Evolutionary conservation across 1,140 invertebrate species (phyloP).

Genomic region (Leptopilina clavipes): DNA sequence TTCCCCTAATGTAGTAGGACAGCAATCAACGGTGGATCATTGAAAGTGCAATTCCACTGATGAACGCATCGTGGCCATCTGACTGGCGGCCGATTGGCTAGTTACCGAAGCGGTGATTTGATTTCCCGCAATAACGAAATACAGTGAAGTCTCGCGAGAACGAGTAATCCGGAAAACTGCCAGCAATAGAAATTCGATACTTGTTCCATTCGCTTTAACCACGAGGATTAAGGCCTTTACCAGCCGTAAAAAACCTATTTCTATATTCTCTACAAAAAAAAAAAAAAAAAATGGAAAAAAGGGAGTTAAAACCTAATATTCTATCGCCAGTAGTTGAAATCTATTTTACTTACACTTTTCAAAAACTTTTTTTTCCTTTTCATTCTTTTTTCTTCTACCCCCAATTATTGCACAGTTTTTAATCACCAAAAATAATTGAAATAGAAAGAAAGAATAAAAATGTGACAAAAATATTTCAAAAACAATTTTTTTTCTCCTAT

Average conservation of each 20-base stretch:
- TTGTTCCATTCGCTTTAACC: conserved; percentile 25
- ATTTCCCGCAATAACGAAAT: conserved; percentile 33
- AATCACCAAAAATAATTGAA: no score
- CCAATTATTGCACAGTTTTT: no score
- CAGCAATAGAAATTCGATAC: conserved; percentile 33
- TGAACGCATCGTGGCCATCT: conserved; percentile 31
- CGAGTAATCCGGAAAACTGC: conserved; percentile 32
- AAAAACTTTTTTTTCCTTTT: no score
- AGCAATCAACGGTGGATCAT: conserved; percentile 30
- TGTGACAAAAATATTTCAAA: no score
- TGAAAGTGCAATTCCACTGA: conserved; percentile 30
- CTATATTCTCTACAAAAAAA: neutral
- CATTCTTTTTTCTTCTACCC: no score
- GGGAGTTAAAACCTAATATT: no score
- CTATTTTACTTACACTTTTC: no score
- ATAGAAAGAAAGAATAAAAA: no score
- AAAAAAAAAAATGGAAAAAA: neutral
- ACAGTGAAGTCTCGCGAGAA: conserved; percentile 24
- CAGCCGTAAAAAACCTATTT: neutral
- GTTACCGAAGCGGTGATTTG: conserved; percentile 33
- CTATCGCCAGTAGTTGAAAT: no score
- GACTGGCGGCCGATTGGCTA: conserved; percentile 34
- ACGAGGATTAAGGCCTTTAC: conserved; percentile 14
- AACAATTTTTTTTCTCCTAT: no score
- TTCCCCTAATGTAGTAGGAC: conserved; percentile 20